Evolutionary conservation across 2,113 vertebrate species (phyloP).

Genomic region (Ascaphus truei): DNA sequence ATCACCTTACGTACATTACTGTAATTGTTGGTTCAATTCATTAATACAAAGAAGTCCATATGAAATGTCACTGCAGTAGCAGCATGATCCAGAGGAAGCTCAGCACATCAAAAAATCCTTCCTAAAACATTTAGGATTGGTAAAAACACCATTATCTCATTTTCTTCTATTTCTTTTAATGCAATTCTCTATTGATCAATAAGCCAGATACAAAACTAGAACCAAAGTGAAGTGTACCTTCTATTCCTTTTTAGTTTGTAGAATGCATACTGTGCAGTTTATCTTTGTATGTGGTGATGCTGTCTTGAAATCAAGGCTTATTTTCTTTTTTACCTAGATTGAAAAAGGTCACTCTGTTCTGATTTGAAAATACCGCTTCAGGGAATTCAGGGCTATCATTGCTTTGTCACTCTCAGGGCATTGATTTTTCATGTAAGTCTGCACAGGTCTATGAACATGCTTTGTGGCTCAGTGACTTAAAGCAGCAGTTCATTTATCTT

Average conservation of each 20-base stretch:
- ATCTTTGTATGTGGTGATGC: neutral
- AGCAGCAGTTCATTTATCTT: conserved; percentile 27
- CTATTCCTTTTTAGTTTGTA: neutral
- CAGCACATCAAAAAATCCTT: too few species aligned
- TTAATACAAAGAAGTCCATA: too few species aligned
- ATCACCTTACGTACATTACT: too few species aligned
- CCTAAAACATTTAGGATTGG: too few species aligned
- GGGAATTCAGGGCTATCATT: conserved; percentile 46
- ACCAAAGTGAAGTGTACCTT: neutral
- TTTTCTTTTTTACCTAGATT: conserved; percentile 33
- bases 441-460: conserved; percentile 34
- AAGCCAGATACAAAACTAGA: neutral
- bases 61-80: too few species aligned
- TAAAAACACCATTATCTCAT: neutral
- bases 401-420: conserved; percentile 47
- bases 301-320: neutral
- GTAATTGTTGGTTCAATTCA: too few species aligned
- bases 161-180: neutral
- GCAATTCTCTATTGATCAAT: neutral
- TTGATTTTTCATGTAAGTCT: conserved; percentile 49
- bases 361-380: conserved; percentile 46
- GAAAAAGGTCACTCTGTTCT: conserved; percentile 45
- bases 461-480: conserved; percentile 50
- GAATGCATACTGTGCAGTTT: neutral
- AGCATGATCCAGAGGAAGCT: too few species aligned